phyloP scores from a whole-genome alignment of 2,113 vertebrate genomes.

The Cheirogaleus medius region DNA sequence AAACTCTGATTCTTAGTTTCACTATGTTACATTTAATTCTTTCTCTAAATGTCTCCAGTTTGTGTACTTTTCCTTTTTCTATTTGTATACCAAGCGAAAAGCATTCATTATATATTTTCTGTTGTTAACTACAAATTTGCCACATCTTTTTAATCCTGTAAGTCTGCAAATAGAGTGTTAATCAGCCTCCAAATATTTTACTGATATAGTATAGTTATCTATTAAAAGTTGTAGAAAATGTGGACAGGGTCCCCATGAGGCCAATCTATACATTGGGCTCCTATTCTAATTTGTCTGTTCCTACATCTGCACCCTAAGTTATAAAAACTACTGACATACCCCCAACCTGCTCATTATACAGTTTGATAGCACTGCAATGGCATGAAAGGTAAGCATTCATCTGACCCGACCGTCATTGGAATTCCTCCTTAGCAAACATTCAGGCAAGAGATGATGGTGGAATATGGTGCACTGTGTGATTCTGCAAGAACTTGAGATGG shows the following conservation, averaged over 20 bases:
- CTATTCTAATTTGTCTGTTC: background rate
- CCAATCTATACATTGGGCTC: accelerated
- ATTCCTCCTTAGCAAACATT: background rate
- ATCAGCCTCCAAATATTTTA: background rate
- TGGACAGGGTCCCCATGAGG: background rate
- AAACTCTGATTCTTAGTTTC: background rate
- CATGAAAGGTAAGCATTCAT: background rate
- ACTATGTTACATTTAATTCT: background rate
- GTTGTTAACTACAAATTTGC: background rate
- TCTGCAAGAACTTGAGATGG: background rate
- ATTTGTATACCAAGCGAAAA: background rate
- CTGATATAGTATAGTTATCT: background rate
- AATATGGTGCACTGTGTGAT: background rate
- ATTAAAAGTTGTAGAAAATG: background rate
- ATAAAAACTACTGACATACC: background rate
- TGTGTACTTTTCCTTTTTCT: background rate
- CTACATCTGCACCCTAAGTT: accelerated
- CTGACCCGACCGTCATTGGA: background rate
- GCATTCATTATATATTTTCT: background rate
- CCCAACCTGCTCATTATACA: accelerated
- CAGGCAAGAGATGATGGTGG: background rate
- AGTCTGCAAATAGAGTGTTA: background rate
- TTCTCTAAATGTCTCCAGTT: background rate
- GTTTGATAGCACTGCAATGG: background rate
- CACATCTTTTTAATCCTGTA: background rate